Conservation (phyloP, 2,888 invertebrate genomes). For the Oxycera nigricornis region DNA sequence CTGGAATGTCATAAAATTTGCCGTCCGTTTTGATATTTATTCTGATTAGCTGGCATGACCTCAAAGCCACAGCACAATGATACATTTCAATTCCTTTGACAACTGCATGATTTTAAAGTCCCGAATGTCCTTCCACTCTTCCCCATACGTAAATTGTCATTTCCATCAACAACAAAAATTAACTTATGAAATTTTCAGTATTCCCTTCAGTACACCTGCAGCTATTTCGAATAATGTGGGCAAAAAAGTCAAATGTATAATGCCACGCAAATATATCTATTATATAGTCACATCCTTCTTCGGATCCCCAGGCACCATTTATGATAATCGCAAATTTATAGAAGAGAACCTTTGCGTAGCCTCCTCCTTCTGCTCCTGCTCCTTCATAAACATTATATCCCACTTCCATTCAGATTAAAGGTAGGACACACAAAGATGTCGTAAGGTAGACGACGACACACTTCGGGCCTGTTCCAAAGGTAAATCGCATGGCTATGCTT, state of each 20-base stretch:
- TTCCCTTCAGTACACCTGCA: neutral
- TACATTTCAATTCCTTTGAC: too few species aligned
- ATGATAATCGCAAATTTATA: slow-evolving; percentile 47
- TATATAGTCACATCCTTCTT: slow-evolving; percentile 18
- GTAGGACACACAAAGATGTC: neutral
- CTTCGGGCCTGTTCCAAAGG: neutral
- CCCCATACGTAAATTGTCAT: neutral
- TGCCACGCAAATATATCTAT: neutral
- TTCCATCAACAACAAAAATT: neutral
- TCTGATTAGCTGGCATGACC: too few species aligned
- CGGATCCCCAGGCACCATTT: slow-evolving; percentile 45
- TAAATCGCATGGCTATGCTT: neutral
- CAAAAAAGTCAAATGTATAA: neutral
- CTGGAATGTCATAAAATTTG: too few species aligned
- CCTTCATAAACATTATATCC: neutral
- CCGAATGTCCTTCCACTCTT: too few species aligned
- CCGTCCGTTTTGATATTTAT: too few species aligned
- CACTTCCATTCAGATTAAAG: too few species aligned
- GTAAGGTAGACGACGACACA: too few species aligned
- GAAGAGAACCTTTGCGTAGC: slow-evolving; percentile 9
- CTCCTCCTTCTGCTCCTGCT: neutral
- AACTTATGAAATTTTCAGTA: neutral
- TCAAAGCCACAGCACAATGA: too few species aligned
- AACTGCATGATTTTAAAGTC: too few species aligned
- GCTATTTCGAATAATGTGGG: neutral